Evolutionary conservation across 2,888 invertebrate species (phyloP).

Genomic region (Thyatira batis): DNA sequence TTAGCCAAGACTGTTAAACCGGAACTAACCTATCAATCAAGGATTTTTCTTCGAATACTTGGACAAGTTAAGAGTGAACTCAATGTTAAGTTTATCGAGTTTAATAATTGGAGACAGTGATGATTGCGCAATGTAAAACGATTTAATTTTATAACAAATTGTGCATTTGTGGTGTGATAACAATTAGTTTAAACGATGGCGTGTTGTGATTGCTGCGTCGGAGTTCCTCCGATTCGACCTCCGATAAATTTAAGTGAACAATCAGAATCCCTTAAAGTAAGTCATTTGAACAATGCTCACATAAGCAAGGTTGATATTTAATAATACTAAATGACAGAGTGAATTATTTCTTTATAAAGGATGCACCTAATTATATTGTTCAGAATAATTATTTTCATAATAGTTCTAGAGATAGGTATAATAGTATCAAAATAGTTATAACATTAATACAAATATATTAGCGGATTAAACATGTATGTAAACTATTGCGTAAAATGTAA

Average conservation of each 20-base stretch:
- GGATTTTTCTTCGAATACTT: conserved; percentile 13
- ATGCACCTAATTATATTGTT: conserved; percentile 1
- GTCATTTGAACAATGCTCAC: conserved; percentile 35
- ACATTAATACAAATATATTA: background rate
- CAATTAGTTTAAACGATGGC: conserved; percentile 70
- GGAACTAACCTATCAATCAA: conserved; percentile 21
- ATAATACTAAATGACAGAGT: background rate
- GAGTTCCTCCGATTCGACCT: conserved; percentile 86
- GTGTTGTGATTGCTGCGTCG: conserved; percentile 86
- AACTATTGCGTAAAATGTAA: conserved; percentile 33
- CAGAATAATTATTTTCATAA: background rate
- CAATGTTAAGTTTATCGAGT: conserved; percentile 26
- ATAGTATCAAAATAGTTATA: background rate
- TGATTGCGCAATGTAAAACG: conserved; percentile 65
- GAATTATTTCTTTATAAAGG: background rate
- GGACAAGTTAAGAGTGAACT: conserved; percentile 35
- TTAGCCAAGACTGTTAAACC: conserved; percentile 30
- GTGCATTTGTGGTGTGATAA: conserved; percentile 59
- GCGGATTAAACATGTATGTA: conserved; percentile 10
- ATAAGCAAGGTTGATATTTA: background rate
- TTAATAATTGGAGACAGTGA: conserved; percentile 27
- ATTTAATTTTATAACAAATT: conserved; percentile 44
- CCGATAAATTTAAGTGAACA: conserved; percentile 88
- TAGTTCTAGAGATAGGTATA: background rate
- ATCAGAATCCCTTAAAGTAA: conserved; percentile 91